Evolutionary conservation across 2,797 vertebrate species (phyloP).

Genomic region (Alectoris magna): DNA sequence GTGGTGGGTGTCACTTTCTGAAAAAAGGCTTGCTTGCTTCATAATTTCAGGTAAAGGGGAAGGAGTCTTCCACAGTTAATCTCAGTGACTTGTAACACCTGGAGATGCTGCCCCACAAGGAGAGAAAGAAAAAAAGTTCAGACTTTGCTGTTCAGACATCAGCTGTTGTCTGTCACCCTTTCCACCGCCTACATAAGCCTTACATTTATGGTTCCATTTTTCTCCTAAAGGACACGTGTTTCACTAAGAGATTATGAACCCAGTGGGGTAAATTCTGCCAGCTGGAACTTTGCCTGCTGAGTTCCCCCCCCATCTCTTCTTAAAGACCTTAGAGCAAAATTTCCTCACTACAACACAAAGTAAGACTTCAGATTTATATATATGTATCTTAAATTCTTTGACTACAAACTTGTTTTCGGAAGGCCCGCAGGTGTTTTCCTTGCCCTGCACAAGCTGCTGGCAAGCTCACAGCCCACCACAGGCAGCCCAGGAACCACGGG

Average conservation of each 20-base stretch:
- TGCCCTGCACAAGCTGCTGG: not conserved
- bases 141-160: too few relatives aligned
- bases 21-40: not conserved
- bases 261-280: not conserved
- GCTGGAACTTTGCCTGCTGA: not conserved
- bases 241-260: not conserved
- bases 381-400: not conserved
- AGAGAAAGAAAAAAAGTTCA: not conserved
- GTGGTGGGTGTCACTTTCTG: not conserved
- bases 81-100: not conserved
- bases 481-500: conserved; percentile 33
- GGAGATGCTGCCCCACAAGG: not conserved
- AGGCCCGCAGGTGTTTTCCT: not conserved
- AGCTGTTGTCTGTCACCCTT: not conserved
- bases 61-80: not conserved
- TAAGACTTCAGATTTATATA: not conserved
- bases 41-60: not conserved
- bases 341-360: not conserved
- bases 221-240: not conserved
- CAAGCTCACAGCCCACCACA: conserved; percentile 10
- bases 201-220: not conserved
- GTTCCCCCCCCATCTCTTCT: not conserved
- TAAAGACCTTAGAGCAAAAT: not conserved
- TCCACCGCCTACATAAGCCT: not conserved
- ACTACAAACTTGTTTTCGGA: not conserved